Conservation (phyloP, 2,888 invertebrate genomes). For the Melanotus villosus region DNA sequence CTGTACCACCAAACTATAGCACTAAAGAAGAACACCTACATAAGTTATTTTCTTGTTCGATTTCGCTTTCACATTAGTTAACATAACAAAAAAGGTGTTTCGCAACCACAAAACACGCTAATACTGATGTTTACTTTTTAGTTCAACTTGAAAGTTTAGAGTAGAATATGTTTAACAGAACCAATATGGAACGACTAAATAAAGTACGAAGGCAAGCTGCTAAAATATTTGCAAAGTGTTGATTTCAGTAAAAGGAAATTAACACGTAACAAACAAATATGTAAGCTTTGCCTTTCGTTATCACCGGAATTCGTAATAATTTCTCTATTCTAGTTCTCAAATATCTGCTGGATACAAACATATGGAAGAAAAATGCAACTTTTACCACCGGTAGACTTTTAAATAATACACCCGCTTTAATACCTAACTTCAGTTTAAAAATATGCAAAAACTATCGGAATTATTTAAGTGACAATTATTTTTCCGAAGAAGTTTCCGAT, state of each 20-base stretch:
- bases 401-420: neutral
- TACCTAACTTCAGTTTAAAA: neutral
- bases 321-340: neutral
- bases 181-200: neutral
- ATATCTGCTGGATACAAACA: slow-evolving; percentile 41
- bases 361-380: slow-evolving; percentile 44
- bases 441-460: slow-evolving; percentile 35
- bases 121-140: neutral
- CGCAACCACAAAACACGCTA: no score
- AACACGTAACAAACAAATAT: no score
- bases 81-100: no score
- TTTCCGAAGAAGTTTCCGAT: slow-evolving; percentile 50
- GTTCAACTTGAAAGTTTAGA: neutral
- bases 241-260: no score
- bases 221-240: neutral
- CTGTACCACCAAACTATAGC: no score
- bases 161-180: neutral
- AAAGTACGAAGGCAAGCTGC: neutral
- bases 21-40: no score
- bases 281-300: no score
- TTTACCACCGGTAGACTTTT: slow-evolving; percentile 12
- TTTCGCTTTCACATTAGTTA: no score
- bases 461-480: slow-evolving; percentile 38
- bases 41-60: no score
- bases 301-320: no score